Evolutionary conservation across 2,113 vertebrate species (phyloP), one percentile per base, ranked within the genome.

Genomic region (Sinocyclocheilus maitianheensis): DNA sequence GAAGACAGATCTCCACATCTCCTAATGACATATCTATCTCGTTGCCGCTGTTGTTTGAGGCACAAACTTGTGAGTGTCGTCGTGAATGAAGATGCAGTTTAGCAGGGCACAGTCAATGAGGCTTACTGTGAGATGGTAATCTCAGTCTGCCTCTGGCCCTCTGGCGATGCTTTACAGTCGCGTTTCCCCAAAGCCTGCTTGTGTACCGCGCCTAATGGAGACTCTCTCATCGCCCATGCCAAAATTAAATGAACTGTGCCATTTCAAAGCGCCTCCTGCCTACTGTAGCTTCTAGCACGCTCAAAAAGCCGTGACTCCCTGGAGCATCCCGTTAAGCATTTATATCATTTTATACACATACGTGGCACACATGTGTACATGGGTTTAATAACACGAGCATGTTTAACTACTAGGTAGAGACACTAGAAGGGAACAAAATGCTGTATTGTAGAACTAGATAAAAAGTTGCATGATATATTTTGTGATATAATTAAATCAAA

Each of bases 201-300:
- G 84, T 87, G 86, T 83, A 67, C 85, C 55, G 74, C 77, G 62
- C 85, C 85, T 90, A 90, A 90, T 83, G 79, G 88, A 89, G 84
- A 85, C 85, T 85, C 88, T 88, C 87, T 86, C 85, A 85, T 88
- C 84, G 83, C 83, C 85, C 78, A 77, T 80, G 84, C 77, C 58
- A 65, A 88, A 90, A 90, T 88, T 83, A 87, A 91, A 90, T 88
- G 86, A 90, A 88, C 86, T 89, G 90, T 84, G 86, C 77, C 72
- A 74, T 87, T 85, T 86, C 80, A 80, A 89, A 87, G 84, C 51
- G 10, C 40, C 34, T 46, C 81, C 67, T 58, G 24, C 37, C 43
- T 87, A 60, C 51, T 84, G 81, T 43, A 26, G 85, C 60, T 76
- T 74, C 71, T 51, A 62, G 48, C 48, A 22, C 4, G 10, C 65